A percentile compares a stretch with the other conserved stretches of the same genome.
phyloP scores from a whole-genome alignment of 2,113 vertebrate genomes.

The Actenoides lindsayi region DNA sequence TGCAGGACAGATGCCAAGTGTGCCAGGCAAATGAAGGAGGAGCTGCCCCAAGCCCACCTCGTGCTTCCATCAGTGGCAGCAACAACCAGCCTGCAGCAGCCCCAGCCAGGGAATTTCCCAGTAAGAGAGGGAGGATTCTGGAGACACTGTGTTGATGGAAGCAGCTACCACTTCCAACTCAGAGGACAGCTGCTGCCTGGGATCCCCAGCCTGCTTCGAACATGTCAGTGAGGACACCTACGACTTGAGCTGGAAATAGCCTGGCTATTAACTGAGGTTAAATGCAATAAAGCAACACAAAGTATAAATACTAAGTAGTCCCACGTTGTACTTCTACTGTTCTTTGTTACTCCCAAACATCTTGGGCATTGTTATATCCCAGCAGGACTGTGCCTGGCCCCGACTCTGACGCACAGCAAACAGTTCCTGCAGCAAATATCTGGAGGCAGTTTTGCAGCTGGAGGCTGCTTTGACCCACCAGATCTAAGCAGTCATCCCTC shows the following conservation, averaged over 20 bases:
- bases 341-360: background rate
- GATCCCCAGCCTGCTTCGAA: background rate
- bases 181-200: background rate
- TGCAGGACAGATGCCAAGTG: background rate
- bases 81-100: accelerated
- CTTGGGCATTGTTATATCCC: background rate
- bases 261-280: background rate
- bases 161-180: background rate
- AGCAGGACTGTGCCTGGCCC: background rate
- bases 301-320: background rate
- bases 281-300: background rate
- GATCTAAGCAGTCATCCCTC: background rate
- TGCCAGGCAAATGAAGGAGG: background rate
- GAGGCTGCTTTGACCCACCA: background rate
- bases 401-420: accelerated
- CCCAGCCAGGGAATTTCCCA: background rate
- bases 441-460: background rate
- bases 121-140: background rate
- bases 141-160: background rate
- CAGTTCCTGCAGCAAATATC: background rate
- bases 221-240: background rate
- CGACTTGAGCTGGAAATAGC: background rate
- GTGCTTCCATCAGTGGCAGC: background rate
- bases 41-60: background rate
- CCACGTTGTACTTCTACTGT: background rate